A percentile compares a stretch with the other conserved stretches of the same genome.
phyloP scores from a whole-genome alignment of 2,888 invertebrate species.

The Morinoia aosen region DNA sequence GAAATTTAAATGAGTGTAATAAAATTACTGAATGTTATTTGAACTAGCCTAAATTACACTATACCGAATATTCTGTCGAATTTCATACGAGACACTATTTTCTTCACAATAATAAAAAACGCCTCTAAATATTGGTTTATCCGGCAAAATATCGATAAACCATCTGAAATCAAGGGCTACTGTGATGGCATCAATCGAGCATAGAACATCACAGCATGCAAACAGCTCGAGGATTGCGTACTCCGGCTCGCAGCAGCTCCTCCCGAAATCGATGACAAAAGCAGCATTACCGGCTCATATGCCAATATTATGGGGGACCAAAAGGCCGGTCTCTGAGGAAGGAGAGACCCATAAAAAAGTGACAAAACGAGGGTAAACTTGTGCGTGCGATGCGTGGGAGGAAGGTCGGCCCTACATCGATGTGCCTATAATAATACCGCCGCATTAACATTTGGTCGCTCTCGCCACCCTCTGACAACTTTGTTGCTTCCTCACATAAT shows the following conservation, averaged over 20 bases:
- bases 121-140: neutral
- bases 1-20: no score
- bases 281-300: slow-evolving; percentile 45
- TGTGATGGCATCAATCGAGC: neutral
- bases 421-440: neutral
- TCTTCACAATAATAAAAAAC: neutral
- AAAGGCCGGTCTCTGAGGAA: slow-evolving; percentile 36
- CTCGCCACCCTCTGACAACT: neutral
- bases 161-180: neutral
- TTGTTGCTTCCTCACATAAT: neutral
- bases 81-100: neutral
- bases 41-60: neutral
- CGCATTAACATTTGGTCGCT: neutral
- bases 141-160: neutral
- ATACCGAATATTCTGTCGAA: neutral
- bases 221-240: neutral
- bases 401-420: slow-evolving; percentile 1
- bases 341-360: slow-evolving; percentile 47
- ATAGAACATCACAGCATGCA: neutral
- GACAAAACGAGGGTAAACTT: slow-evolving; percentile 44
- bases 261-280: slow-evolving; percentile 42
- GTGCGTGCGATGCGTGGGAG: slow-evolving; percentile 42
- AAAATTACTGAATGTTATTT: neutral
- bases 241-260: neutral
- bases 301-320: slow-evolving; percentile 48